Conservation (phyloP, 2,888 invertebrate genomes). For the Lomographa bimaculata region DNA sequence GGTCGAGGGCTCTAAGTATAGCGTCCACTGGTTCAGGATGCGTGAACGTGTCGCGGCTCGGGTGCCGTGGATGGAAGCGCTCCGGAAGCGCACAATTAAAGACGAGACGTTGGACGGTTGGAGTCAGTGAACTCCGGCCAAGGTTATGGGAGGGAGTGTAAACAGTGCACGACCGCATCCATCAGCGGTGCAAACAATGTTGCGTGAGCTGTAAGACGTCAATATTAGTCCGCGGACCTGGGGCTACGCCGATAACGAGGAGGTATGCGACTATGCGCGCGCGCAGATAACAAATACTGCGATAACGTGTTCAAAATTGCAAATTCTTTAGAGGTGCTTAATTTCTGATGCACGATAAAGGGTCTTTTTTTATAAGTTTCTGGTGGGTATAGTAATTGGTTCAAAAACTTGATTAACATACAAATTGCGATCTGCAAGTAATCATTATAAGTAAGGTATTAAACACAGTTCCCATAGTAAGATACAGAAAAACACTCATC, state of each 20-base stretch:
- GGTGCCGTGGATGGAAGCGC: slow-evolving; percentile 62
- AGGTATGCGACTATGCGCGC: neutral
- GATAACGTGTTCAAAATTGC: slow-evolving; percentile 3
- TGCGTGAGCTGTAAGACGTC: slow-evolving; percentile 40
- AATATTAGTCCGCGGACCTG: slow-evolving; percentile 35
- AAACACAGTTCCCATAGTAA: too few species aligned
- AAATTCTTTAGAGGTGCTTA: too few species aligned
- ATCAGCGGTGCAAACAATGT: slow-evolving; percentile 69
- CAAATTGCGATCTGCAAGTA: too few species aligned
- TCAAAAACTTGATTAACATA: too few species aligned
- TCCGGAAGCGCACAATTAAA: slow-evolving; percentile 70
- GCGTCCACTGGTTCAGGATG: slow-evolving; percentile 58
- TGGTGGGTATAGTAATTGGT: too few species aligned
- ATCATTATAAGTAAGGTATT: too few species aligned
- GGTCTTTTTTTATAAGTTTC: too few species aligned
- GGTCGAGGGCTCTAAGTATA: slow-evolving; percentile 37
- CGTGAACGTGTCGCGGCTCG: slow-evolving; percentile 57
- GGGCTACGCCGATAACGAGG: neutral
- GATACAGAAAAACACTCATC: too few species aligned
- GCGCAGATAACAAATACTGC: neutral
- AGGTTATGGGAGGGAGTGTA: slow-evolving; percentile 68
- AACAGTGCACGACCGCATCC: slow-evolving; percentile 58
- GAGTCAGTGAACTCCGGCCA: slow-evolving; percentile 70
- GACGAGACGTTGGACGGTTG: slow-evolving; percentile 49
- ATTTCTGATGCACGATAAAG: too few species aligned